These are phyloP conservation scores for Eristalis tenax DNA, from an alignment of 2,888 invertebrate genomes.

Conservation along the genomic window DNA sequence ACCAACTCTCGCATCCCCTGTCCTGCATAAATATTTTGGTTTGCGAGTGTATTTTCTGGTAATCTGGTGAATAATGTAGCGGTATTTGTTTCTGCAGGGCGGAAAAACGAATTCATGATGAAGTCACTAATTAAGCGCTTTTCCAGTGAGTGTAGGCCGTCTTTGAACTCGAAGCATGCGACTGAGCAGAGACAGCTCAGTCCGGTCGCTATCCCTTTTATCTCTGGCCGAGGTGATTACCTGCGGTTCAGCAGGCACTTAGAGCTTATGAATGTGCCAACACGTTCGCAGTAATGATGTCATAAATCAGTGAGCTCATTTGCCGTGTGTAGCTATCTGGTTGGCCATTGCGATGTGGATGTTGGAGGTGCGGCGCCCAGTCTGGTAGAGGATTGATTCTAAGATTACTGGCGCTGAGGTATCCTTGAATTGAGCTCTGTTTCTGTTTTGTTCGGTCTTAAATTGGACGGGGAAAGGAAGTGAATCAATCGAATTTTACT, in stretches of 20 bases:
- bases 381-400: too few species aligned
- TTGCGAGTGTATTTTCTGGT: constrained; percentile 24
- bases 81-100: neutral
- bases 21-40: constrained; percentile 30
- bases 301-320: constrained; percentile 39
- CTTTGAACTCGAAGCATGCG: constrained; percentile 18
- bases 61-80: constrained; percentile 44
- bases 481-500: too few species aligned
- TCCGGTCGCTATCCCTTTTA: constrained; percentile 20
- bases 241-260: constrained; percentile 8
- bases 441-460: neutral
- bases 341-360: neutral
- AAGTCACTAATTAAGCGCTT: constrained; percentile 61
- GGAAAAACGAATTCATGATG: constrained; percentile 47
- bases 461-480: too few species aligned
- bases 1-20: neutral
- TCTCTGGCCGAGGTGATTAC: constrained; percentile 43
- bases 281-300: constrained; percentile 39
- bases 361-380: neutral
- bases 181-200: neutral
- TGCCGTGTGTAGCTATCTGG: constrained; percentile 7
- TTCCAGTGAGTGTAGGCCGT: neutral
- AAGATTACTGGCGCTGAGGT: too few species aligned
- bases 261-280: constrained; percentile 34
- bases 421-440: neutral